Evolutionary conservation across 2,888 invertebrate genomes (phyloP), one percentile per base, ranked within the genome.

Genomic region (Andrena hattorfiana): DNA sequence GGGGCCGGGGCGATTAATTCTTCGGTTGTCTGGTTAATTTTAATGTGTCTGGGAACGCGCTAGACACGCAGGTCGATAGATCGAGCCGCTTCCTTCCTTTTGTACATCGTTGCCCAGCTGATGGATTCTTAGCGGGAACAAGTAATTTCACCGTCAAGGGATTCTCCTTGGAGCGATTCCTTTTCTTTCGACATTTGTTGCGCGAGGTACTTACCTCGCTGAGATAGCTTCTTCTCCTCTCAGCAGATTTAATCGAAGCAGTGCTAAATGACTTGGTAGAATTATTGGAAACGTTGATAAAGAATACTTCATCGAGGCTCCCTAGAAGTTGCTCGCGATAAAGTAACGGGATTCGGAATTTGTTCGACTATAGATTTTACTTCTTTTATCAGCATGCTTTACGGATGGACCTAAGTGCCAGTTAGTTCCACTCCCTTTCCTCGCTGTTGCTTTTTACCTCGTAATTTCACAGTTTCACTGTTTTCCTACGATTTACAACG

Each of bases 1-100:
- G 6, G 48, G 54, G n/a, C 42, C 23, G 13, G 35, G 13, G 23
- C 69, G 79, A 78, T 70, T 80, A 80, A 80, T 80, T 70, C 79
- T 59, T 78, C 70, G 23, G 54, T 28, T 35, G 49, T 63, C 67
- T 59, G 73, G 62, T 81, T 68, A 78, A 78, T 79, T 79, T 79
- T 79, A 78, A 79, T 69, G 63, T 70, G 13, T 28, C 48, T 30
- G 16, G 48, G 56, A 48, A 23, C 23, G 51, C 56, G 69, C n/a
- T 59, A n/a, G 35, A 56, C 48, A 4, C 32, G n/a, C 51, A 20
- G 51, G 7, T 20, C 68, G 56, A 69, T 35, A 26, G 63, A 79
- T 79, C 66, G 28, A 16, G n/a, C 7, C 32, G 5, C 5, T 16
- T 42, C 16, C 42, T 16, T 16, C 13, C 42, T 42, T 42, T 13